phyloP scores from a whole-genome alignment of 2,797 vertebrate genomes.

The Urocyon cinereoargenteus region DNA sequence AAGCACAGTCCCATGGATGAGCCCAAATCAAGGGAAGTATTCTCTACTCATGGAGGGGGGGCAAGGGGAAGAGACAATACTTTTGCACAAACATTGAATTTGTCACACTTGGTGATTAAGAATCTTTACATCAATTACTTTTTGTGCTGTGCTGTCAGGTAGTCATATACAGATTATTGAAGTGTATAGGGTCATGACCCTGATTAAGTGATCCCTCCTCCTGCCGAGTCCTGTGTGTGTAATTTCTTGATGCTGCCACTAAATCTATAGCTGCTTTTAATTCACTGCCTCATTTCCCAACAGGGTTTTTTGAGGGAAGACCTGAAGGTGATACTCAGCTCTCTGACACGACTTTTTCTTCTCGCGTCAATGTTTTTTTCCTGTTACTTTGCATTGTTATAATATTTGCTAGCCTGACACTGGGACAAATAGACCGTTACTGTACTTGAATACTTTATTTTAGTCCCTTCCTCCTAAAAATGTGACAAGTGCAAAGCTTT shows the following conservation, averaged over 20 bases:
- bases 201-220: not conserved
- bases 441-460: conserved; percentile 1
- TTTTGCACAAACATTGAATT: not conserved
- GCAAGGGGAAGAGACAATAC: not conserved
- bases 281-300: not conserved
- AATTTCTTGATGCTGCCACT: not conserved
- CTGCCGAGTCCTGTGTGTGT: not conserved
- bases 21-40: not conserved
- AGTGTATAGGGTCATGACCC: not conserved
- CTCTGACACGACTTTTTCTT: not conserved
- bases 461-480: not conserved
- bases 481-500: not conserved
- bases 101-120: not conserved
- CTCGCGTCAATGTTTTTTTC: not conserved
- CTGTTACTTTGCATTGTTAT: not conserved
- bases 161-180: not conserved
- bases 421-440: not conserved
- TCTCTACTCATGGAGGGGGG: not conserved
- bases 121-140: not conserved
- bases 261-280: not conserved
- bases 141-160: not conserved
- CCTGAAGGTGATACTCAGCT: not conserved
- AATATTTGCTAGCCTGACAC: not conserved
- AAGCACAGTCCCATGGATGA: not conserved
- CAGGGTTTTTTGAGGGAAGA: not conserved